Conservation (phyloP, 2,113 vertebrate species). For the Laterallus jamaicensis region DNA sequence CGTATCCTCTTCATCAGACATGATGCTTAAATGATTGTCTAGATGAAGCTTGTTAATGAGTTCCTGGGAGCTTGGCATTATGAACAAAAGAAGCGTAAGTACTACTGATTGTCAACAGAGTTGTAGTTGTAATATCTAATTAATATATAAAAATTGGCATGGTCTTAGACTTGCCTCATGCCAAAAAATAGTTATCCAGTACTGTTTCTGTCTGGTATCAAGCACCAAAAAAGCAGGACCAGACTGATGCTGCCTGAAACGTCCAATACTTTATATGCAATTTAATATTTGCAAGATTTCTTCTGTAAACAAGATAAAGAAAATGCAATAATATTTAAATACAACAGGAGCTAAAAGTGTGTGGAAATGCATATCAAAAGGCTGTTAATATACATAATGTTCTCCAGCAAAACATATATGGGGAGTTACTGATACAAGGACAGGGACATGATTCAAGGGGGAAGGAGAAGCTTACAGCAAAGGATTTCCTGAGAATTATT, state of each 20-base stretch:
- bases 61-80: background rate
- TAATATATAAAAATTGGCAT: background rate
- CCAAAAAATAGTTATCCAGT: background rate
- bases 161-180: background rate
- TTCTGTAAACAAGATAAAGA: background rate
- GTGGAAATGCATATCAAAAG: background rate
- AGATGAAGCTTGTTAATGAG: slow-evolving; percentile 20
- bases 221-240: background rate
- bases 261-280: background rate
- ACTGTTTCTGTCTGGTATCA: background rate
- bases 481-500: background rate
- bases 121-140: slow-evolving; percentile 8
- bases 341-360: background rate
- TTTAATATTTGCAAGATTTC: background rate
- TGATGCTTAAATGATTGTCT: slow-evolving; percentile 17
- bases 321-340: background rate
- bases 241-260: background rate
- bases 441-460: background rate
- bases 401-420: background rate
- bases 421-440: background rate
- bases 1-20: slow-evolving; percentile 4
- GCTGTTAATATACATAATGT: background rate
- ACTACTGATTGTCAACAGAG: background rate
- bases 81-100: background rate
- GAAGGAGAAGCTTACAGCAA: background rate